These are phyloP conservation scores for Tragopan temminckii DNA, from an alignment of 2,797 vertebrate genomes.

Conservation along the genomic window DNA sequence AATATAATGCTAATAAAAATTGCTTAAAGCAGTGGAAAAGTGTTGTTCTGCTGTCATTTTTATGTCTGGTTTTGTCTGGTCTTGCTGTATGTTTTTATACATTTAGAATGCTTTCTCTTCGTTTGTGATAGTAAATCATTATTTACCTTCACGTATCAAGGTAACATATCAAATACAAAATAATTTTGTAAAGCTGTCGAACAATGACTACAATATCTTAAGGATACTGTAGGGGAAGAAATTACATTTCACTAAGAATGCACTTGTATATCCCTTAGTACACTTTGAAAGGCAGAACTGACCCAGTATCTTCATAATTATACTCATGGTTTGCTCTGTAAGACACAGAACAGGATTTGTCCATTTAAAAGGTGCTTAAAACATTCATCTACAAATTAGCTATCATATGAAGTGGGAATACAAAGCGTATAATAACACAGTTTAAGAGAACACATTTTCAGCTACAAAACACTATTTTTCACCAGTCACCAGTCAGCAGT, in stretches of 20 bases:
- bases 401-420: background rate
- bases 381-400: background rate
- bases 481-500: background rate
- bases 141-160: background rate
- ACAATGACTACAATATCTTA: background rate
- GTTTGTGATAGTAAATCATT: background rate
- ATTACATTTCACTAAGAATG: background rate
- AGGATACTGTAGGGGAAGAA: fast-evolving
- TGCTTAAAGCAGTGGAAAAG: background rate
- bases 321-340: background rate
- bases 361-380: background rate
- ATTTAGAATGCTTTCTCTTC: background rate
- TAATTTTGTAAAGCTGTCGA: background rate
- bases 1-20: background rate
- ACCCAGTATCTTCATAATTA: background rate
- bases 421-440: too few relatives aligned
- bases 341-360: background rate
- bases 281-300: background rate
- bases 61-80: background rate
- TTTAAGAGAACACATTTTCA: background rate
- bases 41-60: fast-evolving
- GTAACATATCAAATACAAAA: background rate
- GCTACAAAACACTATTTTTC: background rate
- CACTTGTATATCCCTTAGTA: background rate
- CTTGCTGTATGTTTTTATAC: background rate